Base-by-base conservation (phyloP, 2,113 vertebrate genomes). In the Xiphorhynchus elegans region DNA sequence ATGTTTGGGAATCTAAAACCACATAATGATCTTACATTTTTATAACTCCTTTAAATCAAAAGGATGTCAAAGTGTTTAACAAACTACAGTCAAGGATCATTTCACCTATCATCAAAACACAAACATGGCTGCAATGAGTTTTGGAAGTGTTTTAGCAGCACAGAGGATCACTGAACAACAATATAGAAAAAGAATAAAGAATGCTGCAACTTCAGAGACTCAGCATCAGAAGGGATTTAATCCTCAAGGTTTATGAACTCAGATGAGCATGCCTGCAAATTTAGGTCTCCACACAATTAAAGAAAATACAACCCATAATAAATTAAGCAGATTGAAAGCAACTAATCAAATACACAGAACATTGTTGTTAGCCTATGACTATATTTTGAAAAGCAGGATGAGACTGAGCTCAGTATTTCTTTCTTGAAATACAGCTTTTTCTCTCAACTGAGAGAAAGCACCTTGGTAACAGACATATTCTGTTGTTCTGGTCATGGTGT, bases 1-100 rank as follows among this genome's bases (percentile, higher is more conserved):
- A 68, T 93, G 67, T 62, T 31, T 95, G 89, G 49, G 77, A 96
- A 91, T 85, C 94, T 89, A 74, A 44, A 96, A 68, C 62, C 50
- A 83, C 81, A 70, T 31, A n/a, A 75, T 15, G 10, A 81, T 93
- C 59, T 76, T 35, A 44, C 10, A 59, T 46, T 93, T 95, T 55
- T 69, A 26, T 56, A 81, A 44, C 24, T 81, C 47, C 72, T 90
- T 86, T 81, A 84, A 88, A 81, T 95, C 79, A 94, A 73, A 95
- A 89, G 29, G 26, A 62, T 52, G 42, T 23, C 67, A 37, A 84
- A 95, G 10, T 60, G 39, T n/a, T 89, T 93, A 92, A 87, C 31
- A 79, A 94, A 69, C 55, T 80, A 24, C 35, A 93, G 49, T 35
- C 40, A 91, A 70, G 68, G 78, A 81, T 89, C 10, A 42, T 90